These are phyloP conservation scores for Erannis defoliaria DNA, from an alignment of 2,888 invertebrate species.

Conservation along the genomic window DNA sequence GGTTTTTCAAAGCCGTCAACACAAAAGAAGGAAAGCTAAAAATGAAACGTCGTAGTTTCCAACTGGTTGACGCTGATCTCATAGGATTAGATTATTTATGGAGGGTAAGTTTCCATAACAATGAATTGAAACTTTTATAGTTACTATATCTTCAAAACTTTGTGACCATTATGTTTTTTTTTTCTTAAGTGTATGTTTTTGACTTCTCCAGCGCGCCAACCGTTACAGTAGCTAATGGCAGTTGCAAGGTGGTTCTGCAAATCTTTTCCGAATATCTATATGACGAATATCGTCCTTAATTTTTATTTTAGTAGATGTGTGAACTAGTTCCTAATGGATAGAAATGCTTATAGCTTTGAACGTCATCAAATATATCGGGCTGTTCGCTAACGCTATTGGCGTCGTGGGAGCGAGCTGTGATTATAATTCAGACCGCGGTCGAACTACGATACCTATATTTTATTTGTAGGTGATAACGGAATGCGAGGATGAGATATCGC, in stretches of 20 bases:
- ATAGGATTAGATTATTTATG: constrained; percentile 98
- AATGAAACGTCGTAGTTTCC: constrained; percentile 93
- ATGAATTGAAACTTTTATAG: background rate
- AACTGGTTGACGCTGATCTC: constrained; percentile 97
- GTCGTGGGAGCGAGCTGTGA: background rate
- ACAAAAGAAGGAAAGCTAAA: constrained; percentile 97
- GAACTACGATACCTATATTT: background rate
- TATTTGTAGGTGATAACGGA: constrained; percentile 91
- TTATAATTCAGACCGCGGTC: too few relatives aligned
- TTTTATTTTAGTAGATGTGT: too few relatives aligned
- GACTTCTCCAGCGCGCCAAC: too few relatives aligned
- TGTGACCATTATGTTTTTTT: too few relatives aligned
- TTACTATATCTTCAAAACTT: background rate
- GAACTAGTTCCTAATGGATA: too few relatives aligned
- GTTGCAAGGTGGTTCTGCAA: too few relatives aligned
- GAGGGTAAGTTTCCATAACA: constrained; percentile 88
- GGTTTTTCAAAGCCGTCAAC: constrained; percentile 98
- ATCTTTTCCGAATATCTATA: too few relatives aligned
- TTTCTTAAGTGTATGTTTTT: too few relatives aligned
- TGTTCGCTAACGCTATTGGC: too few relatives aligned
- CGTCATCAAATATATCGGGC: background rate
- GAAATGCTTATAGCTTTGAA: too few relatives aligned
- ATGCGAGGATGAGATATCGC: constrained; percentile 96
- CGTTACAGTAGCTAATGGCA: too few relatives aligned
- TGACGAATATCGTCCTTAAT: too few relatives aligned